These are phyloP conservation scores for Heliconius himera DNA, from an alignment of 1,140 invertebrate species.

Conservation along the genomic window DNA sequence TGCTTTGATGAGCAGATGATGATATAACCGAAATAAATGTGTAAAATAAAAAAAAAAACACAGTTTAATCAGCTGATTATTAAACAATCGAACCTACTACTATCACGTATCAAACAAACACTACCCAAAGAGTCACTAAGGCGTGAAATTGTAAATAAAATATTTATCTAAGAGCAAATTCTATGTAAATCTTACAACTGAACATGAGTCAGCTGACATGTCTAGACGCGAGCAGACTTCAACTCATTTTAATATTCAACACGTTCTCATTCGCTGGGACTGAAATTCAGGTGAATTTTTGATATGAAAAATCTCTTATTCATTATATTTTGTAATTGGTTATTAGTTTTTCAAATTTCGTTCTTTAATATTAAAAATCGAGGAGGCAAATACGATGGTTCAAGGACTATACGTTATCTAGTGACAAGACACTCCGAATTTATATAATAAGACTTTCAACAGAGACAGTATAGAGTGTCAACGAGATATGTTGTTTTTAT, in stretches of 20 bases:
- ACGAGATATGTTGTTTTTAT: too few species aligned
- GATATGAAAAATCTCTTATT: neutral
- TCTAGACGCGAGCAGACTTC: conserved; percentile 31
- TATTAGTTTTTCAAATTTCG: neutral
- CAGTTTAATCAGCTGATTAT: too few species aligned
- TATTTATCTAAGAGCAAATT: conserved; percentile 13
- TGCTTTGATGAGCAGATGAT: too few species aligned
- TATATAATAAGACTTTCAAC: too few species aligned
- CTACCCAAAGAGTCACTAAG: neutral
- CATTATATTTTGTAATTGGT: conserved; percentile 6
- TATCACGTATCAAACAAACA: neutral
- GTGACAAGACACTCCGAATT: too few species aligned
- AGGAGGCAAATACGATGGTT: too few species aligned
- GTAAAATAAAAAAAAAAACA: too few species aligned
- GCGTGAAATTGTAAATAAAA: neutral
- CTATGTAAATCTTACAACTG: conserved; percentile 33
- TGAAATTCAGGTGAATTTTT: conserved; percentile 1
- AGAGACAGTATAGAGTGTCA: too few species aligned
- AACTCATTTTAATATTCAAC: conserved; percentile 25
- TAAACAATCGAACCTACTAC: neutral
- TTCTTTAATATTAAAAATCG: neutral
- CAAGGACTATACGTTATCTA: too few species aligned
- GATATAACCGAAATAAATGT: too few species aligned
- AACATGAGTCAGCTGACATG: conserved; percentile 41
- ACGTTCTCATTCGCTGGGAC: neutral